Conservation (phyloP, 2,113 vertebrate genomes). For the Thinocorus orbignyianus region DNA sequence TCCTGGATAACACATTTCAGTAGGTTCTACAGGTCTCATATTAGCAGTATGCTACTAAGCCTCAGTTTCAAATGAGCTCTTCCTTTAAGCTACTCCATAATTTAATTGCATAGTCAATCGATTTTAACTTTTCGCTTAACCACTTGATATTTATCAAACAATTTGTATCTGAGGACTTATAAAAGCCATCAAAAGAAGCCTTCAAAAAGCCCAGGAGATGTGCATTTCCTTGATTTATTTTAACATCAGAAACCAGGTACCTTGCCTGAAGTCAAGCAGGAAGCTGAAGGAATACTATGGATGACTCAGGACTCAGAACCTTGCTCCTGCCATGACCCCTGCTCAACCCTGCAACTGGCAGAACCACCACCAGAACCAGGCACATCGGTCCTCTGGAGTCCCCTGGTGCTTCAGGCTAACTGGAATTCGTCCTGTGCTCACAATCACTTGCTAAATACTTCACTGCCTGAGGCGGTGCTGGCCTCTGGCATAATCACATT, state of each 20-base stretch:
- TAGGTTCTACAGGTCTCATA: not conserved
- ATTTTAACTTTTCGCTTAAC: not conserved
- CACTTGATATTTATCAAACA: not conserved
- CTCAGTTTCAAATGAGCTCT: not conserved
- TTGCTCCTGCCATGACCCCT: not conserved
- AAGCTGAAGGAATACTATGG: not conserved
- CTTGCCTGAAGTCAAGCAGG: not conserved
- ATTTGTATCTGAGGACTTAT: not conserved
- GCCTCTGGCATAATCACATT: not conserved
- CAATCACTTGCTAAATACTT: slow-evolving; percentile 41
- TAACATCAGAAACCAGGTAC: not conserved
- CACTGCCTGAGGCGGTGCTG: not conserved
- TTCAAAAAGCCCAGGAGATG: not conserved
- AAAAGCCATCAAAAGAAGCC: not conserved
- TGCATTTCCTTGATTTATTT: not conserved
- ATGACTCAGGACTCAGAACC: not conserved
- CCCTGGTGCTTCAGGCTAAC: not conserved
- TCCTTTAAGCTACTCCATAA: not conserved
- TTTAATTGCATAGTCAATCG: not conserved
- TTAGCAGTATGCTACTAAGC: not conserved
- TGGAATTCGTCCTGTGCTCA: not conserved
- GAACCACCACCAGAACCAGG: not conserved
- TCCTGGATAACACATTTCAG: not conserved
- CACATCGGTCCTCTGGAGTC: not conserved
- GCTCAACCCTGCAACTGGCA: not conserved